phyloP scores from a whole-genome alignment of 2,888 invertebrate species.

The Andrena praecox region DNA sequence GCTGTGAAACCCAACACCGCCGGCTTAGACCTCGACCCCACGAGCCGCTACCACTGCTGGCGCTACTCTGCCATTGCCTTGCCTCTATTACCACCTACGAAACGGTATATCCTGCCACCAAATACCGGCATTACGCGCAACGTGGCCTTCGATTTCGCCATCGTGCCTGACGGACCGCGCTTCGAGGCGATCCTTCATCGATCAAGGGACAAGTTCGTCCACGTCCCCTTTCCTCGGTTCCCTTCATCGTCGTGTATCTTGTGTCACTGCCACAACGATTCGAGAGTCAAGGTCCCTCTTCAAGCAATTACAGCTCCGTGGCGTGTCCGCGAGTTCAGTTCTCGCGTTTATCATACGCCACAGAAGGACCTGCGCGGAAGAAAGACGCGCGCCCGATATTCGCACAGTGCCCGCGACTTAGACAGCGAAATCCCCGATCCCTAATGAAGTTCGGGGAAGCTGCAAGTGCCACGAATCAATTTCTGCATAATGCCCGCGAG shows the following conservation, averaged over 20 bases:
- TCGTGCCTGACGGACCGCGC: not conserved
- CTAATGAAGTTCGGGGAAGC: too few species aligned
- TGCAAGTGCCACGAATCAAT: too few species aligned
- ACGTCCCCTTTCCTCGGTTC: too few species aligned
- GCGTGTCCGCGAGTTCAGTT: constrained; percentile 4
- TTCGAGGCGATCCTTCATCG: not conserved
- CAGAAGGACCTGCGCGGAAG: too few species aligned
- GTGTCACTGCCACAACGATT: constrained; percentile 30
- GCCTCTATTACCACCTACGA: constrained; percentile 54
- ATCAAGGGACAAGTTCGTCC: not conserved
- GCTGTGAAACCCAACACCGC: constrained; percentile 77
- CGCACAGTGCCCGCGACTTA: too few species aligned
- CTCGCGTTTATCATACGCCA: not conserved
- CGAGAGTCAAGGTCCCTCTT: constrained; percentile 28
- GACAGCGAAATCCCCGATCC: too few species aligned
- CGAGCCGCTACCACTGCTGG: constrained; percentile 62
- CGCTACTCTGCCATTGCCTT: constrained; percentile 49
- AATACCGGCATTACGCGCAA: constrained; percentile 36
- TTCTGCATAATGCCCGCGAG: not conserved
- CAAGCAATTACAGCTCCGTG: constrained; percentile 19
- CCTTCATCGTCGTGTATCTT: constrained; percentile 9
- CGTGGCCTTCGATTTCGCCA: constrained; percentile 6
- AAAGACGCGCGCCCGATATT: too few species aligned
- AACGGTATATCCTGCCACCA: constrained; percentile 52
- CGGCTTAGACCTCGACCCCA: constrained; percentile 73